These are phyloP conservation scores for Xyliphius kryptos DNA, from an alignment of 2,113 vertebrate species.

Conservation along the genomic window DNA sequence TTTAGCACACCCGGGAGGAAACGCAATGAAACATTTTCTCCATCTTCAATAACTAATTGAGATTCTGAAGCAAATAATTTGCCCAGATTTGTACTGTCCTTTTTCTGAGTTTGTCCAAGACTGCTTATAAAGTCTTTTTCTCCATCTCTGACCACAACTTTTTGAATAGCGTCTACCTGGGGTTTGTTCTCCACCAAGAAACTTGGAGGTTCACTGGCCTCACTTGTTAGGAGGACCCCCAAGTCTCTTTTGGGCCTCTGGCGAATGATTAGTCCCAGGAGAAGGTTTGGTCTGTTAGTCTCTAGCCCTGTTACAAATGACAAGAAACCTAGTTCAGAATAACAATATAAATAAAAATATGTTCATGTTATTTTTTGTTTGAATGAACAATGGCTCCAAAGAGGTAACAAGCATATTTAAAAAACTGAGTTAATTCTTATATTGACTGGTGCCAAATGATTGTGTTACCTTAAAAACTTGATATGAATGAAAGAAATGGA, in stretches of 20 bases:
- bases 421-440: too few relatives aligned
- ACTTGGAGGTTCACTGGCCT: conserved; percentile 62
- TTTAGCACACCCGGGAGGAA: conserved; percentile 92
- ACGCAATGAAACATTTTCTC: conserved; percentile 65
- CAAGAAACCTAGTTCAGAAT: too few relatives aligned
- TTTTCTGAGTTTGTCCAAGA: conserved; percentile 70
- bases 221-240: conserved; percentile 61
- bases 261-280: conserved; percentile 89
- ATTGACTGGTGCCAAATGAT: too few relatives aligned
- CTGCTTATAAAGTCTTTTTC: conserved; percentile 83
- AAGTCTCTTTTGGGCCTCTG: conserved; percentile 85
- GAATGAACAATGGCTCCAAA: too few relatives aligned
- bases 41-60: conserved; percentile 51
- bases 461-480: too few relatives aligned
- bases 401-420: too few relatives aligned
- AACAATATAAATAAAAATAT: too few relatives aligned
- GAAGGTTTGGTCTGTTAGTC: conserved; percentile 83
- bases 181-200: conserved; percentile 78
- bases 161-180: conserved; percentile 59
- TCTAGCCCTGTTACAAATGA: conserved; percentile 75
- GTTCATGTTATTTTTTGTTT: too few relatives aligned
- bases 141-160: conserved; percentile 66
- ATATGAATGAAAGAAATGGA: too few relatives aligned
- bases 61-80: conserved; percentile 49
- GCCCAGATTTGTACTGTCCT: conserved; percentile 73